phyloP scores from a whole-genome alignment of 2,888 invertebrate species.

The Phengaris alcon region DNA sequence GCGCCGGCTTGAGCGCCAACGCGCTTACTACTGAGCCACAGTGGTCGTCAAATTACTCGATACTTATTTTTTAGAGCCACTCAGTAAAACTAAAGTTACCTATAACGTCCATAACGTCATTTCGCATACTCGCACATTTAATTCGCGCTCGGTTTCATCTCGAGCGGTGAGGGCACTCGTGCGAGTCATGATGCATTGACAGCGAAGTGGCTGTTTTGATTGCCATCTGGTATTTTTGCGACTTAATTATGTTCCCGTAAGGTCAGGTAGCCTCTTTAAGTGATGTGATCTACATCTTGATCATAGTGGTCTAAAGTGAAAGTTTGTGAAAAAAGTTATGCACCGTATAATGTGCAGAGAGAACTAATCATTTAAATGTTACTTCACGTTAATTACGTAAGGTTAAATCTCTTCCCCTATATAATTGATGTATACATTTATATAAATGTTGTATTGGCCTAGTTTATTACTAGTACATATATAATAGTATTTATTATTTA shows the following conservation, averaged over 20 bases:
- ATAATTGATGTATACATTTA: too few species aligned
- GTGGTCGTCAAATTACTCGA: too few species aligned
- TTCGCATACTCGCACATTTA: not conserved
- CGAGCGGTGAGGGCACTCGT: slow-evolving; percentile 3
- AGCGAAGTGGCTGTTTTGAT: slow-evolving; percentile 8
- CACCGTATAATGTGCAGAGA: too few species aligned
- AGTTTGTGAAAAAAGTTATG: too few species aligned
- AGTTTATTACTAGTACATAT: too few species aligned
- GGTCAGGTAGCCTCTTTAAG: slow-evolving; percentile 3
- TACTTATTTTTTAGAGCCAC: not conserved
- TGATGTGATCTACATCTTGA: not conserved
- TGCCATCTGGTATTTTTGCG: slow-evolving; percentile 14
- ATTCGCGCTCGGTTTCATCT: not conserved
- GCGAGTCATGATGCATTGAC: not conserved
- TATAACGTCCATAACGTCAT: not conserved
- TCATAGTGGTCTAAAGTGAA: not conserved
- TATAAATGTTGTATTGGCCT: too few species aligned
- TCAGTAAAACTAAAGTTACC: not conserved
- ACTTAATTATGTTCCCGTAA: slow-evolving; percentile 2
- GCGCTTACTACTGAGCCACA: too few species aligned
- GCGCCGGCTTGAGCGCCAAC: too few species aligned
- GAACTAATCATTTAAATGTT: too few species aligned
- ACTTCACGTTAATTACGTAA: too few species aligned
- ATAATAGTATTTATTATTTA: too few species aligned
- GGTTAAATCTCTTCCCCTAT: too few species aligned